Percentiles rank a stretch among this genome's conserved stretches.
Conservation (phyloP, 2,797 vertebrate species). For the Clarias pachynema region DNA sequence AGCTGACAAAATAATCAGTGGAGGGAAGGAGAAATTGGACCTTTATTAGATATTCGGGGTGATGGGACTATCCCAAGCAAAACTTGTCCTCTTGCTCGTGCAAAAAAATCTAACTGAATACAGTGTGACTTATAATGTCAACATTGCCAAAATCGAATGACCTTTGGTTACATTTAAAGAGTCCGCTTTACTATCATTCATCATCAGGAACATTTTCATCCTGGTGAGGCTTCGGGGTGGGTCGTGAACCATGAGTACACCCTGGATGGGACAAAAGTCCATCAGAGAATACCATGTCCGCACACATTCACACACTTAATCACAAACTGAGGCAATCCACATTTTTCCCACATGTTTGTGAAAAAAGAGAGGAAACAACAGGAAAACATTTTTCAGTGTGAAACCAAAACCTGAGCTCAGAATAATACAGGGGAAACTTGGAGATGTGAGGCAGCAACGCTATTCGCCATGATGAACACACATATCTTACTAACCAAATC, state of each 20-base stretch:
- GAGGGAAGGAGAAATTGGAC: too few relatives aligned
- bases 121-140: too few relatives aligned
- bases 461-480: neutral
- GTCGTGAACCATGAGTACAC: neutral
- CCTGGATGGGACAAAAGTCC: neutral
- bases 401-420: neutral
- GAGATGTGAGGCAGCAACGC: neutral
- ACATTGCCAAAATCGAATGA: neutral
- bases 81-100: too few relatives aligned
- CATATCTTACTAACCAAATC: too few relatives aligned
- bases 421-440: neutral
- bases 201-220: neutral
- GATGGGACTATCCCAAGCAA: too few relatives aligned
- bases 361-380: neutral
- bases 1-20: too few relatives aligned
- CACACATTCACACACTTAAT: neutral
- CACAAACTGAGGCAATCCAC: neutral
- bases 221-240: neutral
- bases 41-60: too few relatives aligned
- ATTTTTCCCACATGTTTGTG: neutral
- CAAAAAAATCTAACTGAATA: too few relatives aligned
- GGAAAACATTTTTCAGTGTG: neutral
- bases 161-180: neutral
- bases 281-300: constrained; percentile 5
- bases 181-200: neutral